These are phyloP conservation scores for Octodonta nipae DNA, from an alignment of 2,888 invertebrate species.

Conservation along the genomic window DNA sequence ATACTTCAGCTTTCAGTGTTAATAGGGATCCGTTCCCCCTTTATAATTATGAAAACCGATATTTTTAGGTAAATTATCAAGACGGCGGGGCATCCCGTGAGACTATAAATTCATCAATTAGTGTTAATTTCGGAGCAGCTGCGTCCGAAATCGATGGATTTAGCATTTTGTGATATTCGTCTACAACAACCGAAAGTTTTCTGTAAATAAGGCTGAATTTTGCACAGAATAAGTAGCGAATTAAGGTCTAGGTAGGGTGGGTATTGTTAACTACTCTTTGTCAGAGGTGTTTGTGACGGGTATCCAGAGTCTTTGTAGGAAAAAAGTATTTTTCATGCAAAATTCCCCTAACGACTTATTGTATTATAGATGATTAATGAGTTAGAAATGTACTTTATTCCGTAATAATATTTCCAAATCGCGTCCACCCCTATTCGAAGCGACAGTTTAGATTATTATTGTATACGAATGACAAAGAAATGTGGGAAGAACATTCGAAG, in stretches of 20 bases:
- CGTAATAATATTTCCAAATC: too few species aligned
- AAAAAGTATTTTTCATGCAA: conserved; percentile 30
- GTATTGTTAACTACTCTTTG: conserved; percentile 18
- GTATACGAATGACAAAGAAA: too few species aligned
- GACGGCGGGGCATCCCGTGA: conserved; percentile 9
- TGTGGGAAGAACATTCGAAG: too few species aligned
- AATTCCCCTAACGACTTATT: conserved; percentile 26
- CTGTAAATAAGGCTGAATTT: conserved; percentile 11
- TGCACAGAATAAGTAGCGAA: conserved; percentile 12
- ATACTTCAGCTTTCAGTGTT: too few species aligned
- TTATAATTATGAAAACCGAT: conserved; percentile 1
- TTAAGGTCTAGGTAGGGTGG: conserved; percentile 15
- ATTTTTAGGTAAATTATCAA: background rate
- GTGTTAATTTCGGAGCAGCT: conserved; percentile 13
- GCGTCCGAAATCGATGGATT: conserved; percentile 9
- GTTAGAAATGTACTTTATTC: conserved; percentile 22
- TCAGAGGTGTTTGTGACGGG: conserved; percentile 12
- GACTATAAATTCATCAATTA: conserved; percentile 17
- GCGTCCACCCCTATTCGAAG: too few species aligned
- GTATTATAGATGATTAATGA: conserved; percentile 27
- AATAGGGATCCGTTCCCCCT: too few species aligned
- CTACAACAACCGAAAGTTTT: conserved; percentile 6
- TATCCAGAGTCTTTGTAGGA: conserved; percentile 22
- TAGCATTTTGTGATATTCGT: conserved; percentile 8
- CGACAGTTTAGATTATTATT: too few species aligned